Evolutionary conservation across 2,113 vertebrate species (phyloP), one percentile per base, ranked within the genome.

Genomic region (Myotis lucifugus): DNA sequence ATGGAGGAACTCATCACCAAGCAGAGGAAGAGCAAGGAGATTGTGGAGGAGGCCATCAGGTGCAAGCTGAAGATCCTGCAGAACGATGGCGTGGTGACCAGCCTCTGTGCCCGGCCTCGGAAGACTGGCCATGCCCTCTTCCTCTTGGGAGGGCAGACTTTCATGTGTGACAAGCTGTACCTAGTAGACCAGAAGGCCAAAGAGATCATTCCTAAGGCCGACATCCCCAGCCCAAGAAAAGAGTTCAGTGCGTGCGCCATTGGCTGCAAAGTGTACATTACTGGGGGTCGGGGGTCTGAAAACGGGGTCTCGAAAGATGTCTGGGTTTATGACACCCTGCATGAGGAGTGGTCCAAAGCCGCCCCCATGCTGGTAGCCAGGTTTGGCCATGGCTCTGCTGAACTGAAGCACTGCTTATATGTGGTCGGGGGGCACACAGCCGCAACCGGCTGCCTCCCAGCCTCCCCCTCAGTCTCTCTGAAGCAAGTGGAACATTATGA

Each of bases 131-230:
- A 99, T 27, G 98, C 99, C 0, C 98, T 99, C 73, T 99, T 99
- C 95, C 98, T 99, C 87, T 90, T 99, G 95, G 99, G 99, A 37
- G 99, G 99, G 52, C 99, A 99, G 89, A 99, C 98, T 14, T 99
- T 99, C 95, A 99, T 99, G 98, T 99, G 99, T 96, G 99, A 99
- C 97, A 99, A 99, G 81, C 97, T 99, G 61, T 99, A 99, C 34
- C 96, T 99, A 56, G 98, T 99, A 27, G 99, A 99, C 96, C 99
- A 99, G 93, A 99, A 99, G 95, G 99, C 99, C 74, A 99, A 99
- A 92, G 98, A 99, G 95, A 99, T 99, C 27, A 99, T 99, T 94
- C 99, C 99, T 40, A 99, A 99, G 95, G 98, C 99, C 0, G 99
- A 99, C 93, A 99, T 99, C 69, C 99, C 99, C 81, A 99, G 99